Evolutionary conservation across 1,140 invertebrate genomes (phyloP), one percentile per base, ranked within the genome.

Genomic region (Drosophila busckii): DNA sequence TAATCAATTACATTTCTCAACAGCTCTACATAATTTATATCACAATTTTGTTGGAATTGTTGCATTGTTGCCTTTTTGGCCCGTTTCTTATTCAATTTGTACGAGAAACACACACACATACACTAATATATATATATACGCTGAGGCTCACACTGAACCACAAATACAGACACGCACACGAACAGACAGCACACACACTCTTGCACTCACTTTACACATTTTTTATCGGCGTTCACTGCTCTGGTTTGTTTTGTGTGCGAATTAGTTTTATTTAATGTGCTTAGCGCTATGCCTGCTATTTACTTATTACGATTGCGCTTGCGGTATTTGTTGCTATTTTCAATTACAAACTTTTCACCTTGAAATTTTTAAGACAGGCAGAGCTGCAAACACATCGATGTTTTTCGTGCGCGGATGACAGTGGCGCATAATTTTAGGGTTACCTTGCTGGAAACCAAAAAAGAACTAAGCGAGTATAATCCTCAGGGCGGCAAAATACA

Each of bases 1-100:
- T 25, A 41, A 61, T 53, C 64, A 35, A 54, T 70, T 61, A 44
- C 49, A 60, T 70, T 70, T 70, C 37, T 61, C 29, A 48, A 44
- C 17, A 19, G 48, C 35, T 52, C 31, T 22, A 20, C 23, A 46
- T 68, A 58, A 76, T 59, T 66, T 62, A 67, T 66, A n/a, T 76
- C 50, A 80, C 70, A 52, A 67, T 78, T 78, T 78, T 45, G 63
- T 40, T 56, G 40, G 53, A 78, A 78, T 71, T 78, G 55, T 63
- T 71, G 71, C 71, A 70, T 78, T 70, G 55, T 50, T 71, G 71
- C 52, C 19, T 16, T 45, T 70, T 78, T 52, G 60, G 66, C 53
- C 63, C 63, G 78, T 78, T 73, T 78, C 73, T 78, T 80, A 73
- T 80, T 78, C 64, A 73, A 75, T 73, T 73, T 70, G 73, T 70